Percentiles rank a stretch among this genome's conserved stretches.
These are phyloP conservation scores for Anorthoa munda DNA, from an alignment of 2,888 invertebrate genomes.

Conservation along the genomic window DNA sequence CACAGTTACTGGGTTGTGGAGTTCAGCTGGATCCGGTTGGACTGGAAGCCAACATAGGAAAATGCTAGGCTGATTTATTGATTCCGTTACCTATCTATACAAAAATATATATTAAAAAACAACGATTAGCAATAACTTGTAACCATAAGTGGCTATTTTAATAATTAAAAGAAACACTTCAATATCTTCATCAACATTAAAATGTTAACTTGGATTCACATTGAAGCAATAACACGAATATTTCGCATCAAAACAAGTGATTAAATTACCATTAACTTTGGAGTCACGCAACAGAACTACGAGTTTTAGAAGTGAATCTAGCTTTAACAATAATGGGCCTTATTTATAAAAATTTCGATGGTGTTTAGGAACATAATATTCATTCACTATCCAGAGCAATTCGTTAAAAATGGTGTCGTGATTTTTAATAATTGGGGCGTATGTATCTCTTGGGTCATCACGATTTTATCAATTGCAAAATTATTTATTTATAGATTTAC, in stretches of 20 bases:
- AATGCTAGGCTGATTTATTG: too few species aligned
- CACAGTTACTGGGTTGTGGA: too few species aligned
- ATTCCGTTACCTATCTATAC: too few species aligned
- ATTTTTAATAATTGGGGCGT: too few species aligned
- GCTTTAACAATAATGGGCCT: not conserved
- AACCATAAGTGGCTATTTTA: not conserved
- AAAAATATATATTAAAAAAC: too few species aligned
- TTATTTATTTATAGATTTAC: not conserved
- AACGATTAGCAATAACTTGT: too few species aligned
- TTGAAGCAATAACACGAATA: conserved; percentile 8
- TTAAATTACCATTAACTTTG: conserved; percentile 18
- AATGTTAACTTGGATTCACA: not conserved
- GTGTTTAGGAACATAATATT: too few species aligned
- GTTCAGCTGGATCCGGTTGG: too few species aligned
- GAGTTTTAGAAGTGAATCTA: not conserved
- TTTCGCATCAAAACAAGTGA: conserved; percentile 13
- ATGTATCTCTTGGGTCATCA: not conserved
- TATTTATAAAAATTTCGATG: too few species aligned
- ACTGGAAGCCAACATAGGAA: too few species aligned
- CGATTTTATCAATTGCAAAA: not conserved
- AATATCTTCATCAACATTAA: not conserved
- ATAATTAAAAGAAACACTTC: not conserved
- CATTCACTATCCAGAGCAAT: too few species aligned
- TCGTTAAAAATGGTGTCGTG: too few species aligned
- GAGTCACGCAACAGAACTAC: not conserved